Base-by-base conservation (phyloP, 2,888 invertebrate genomes). In the Cordilura impudica region DNA sequence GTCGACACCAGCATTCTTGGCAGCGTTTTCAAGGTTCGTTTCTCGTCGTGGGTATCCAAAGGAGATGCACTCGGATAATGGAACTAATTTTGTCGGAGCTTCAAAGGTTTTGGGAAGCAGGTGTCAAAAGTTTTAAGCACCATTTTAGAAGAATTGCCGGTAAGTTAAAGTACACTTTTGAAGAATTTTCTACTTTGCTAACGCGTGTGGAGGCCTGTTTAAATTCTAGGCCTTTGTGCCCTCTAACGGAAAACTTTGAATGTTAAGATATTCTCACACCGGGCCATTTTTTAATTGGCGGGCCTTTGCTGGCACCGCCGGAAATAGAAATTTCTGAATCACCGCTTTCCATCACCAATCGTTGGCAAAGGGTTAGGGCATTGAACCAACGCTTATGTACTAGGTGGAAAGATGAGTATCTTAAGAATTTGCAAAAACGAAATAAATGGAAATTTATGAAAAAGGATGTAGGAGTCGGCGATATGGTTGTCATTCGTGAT, bases 21-120 rank as follows among this genome's bases (percentile, higher is more conserved):
- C 78, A 10, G 76, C 76, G 1, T 66, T 74, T 12, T 14, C 69
- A 4, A n/a, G 81, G 14, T 79, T 82, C 31, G 29, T 74, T 7
- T 54, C 77, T 6, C 65, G 81, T 16, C 71, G 77, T n/a, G 65
- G 78, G 0, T 77, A 49, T 29, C 81, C 74, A 8, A 29, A 26
- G 1, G 19, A 72, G 18, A 58, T 77, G 8, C 76, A 78, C 23
- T 78, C 74, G 1, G 75, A 75, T 43, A 81, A 82, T 21, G 79
- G 78, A 0, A 78, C 71, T 10, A 81, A 74, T 14, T 81, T 82
- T 39, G 66, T 81, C 0, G 75, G 78, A 7, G 71, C 78, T 2
- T 78, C 73, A 0, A 71, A 49, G n/a, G 58, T n/a, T 31, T 23
- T 81, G 54, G 71, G 79, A 78, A 18, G 71, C 77, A 5, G 75